Evolutionary conservation across 2,113 vertebrate genomes (phyloP), one percentile per base, ranked within the genome.

Genomic region (Gopherus evgoodei): DNA sequence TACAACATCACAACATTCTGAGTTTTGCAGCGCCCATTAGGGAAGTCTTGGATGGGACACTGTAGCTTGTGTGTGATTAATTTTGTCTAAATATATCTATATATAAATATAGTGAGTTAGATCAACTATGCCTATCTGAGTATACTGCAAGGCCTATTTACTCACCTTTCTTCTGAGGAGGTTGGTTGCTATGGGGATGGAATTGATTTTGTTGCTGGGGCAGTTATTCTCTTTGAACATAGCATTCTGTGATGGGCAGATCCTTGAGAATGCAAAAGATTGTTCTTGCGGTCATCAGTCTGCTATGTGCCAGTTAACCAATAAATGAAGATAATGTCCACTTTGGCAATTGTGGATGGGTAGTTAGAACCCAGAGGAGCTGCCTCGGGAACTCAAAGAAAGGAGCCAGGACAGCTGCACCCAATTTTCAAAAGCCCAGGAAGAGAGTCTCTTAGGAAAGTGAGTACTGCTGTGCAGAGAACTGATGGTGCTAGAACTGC

Each of bases 1-100:
- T 90, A 89, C 69, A 93, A 89, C 31, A 38, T 49, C 75, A 95
- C 95, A 96, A 91, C n/a, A 93, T 27, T 87, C 91, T 86, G n/a
- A 92, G 94, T 96, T 81, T 81, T 95, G 93, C 88, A 97, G 86
- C 94, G 72, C 3, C 90, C 95, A 93, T 97, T 97, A 95, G 93
- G 90, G 85, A 94, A 91, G 83, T 87, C 92, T 49, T 83, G 91
- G 93, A 94, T 89, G 97, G 94, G 93, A 96, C 44, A 96, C 19
- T 9, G 81, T 84, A 86, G 42, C 38, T 81, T 88, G 86, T 96
- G 76, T 84, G 95, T 96, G 97, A 97, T 97, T 97, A 97, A 97
- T 94, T 82, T 84, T 88, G 76, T 42, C 35, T 19, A 42, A 72
- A 22, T 42, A 72, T 38, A 86, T 42, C 47, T 86, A 72, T 81